Base-by-base conservation (phyloP, 2,888 invertebrate species). In the Phymatocera aterrima region DNA sequence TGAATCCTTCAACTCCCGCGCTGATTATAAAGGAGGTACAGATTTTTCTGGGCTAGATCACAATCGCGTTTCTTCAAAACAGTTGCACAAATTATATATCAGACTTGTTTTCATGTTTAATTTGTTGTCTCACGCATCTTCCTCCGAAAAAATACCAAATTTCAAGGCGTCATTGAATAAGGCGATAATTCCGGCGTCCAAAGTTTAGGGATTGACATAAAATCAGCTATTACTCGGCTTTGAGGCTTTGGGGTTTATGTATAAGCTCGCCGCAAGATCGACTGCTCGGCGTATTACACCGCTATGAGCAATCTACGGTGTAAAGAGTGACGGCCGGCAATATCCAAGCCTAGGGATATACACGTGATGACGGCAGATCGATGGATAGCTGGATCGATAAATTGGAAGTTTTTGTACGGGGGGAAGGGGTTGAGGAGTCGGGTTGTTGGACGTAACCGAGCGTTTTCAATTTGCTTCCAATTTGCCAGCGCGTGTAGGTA, bases 391-490 rank as follows among this genome's bases (percentile, higher is more conserved):
- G 10, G 37, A 64, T 64, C 34, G 8, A 64, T 64, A 24, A 28
- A 57, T 40, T 1, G 1, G 18, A 6, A 18, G 21, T 0, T 15
- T n/a, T 3, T 34, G 64, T 34, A 15, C 18, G 2, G 37, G 18
- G 3, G 2, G 37, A 37, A 18, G 51, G 1, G 15, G 12, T 3
- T 12, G 1, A 2, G 6, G 51, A 5, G 51, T n/a, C n/a, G 1
- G 5, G 12, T 40, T 40, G 4, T 8, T 51, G 6, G 12, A 68
- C 28, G 68, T 68, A 68, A 68, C 46, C 68, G 72, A 72, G 51
- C 72, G 72, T 72, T 72, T 72, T 72, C 51, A 72, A 72, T 72
- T 72, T 72, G 51, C 48, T 72, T 72, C 51, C 48, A 72, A 48
- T 72, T 72, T 72, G n/a, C 31, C 34, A 18, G 6, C 72, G 18